phyloP scores from a whole-genome alignment of 2,113 vertebrate genomes.

The Perognathus longimembris region DNA sequence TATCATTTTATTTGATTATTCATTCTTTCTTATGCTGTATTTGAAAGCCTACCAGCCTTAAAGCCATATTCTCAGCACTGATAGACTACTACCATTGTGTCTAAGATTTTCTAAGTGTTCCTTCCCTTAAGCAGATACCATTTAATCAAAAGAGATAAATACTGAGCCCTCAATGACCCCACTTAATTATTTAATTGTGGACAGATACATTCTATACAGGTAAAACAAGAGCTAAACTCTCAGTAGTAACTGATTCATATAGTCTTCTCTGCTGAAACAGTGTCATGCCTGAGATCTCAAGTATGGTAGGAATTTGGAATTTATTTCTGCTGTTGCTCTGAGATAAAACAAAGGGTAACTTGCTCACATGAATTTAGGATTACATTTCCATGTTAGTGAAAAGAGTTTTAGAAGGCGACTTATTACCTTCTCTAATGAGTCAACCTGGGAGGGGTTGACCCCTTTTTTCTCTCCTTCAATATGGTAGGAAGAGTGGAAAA shows the following conservation, averaged over 20 bases:
- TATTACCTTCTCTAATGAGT: not conserved
- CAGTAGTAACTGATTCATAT: not conserved
- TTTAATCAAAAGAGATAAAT: not conserved
- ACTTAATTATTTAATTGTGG: slow-evolving; percentile 31
- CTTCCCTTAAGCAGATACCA: not conserved
- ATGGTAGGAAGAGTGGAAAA: not conserved
- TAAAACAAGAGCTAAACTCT: not conserved
- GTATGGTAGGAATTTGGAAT: slow-evolving; percentile 21
- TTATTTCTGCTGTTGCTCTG: slow-evolving; percentile 9
- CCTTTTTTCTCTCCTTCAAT: not conserved
- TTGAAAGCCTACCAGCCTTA: not conserved
- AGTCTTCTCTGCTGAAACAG: not conserved
- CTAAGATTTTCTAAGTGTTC: not conserved
- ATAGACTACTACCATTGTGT: not conserved
- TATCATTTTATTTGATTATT: not conserved
- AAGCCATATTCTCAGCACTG: not conserved
- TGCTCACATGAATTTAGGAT: not conserved
- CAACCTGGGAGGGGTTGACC: not conserved
- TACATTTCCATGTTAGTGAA: not conserved
- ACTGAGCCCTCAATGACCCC: not conserved
- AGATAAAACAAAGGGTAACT: slow-evolving; percentile 38
- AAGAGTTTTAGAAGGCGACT: not conserved
- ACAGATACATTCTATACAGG: not conserved
- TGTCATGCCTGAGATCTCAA: slow-evolving; percentile 13
- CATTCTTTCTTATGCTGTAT: not conserved